Evolutionary conservation across 2,888 invertebrate genomes (phyloP).

Genomic region (Danaus chrysippus): DNA sequence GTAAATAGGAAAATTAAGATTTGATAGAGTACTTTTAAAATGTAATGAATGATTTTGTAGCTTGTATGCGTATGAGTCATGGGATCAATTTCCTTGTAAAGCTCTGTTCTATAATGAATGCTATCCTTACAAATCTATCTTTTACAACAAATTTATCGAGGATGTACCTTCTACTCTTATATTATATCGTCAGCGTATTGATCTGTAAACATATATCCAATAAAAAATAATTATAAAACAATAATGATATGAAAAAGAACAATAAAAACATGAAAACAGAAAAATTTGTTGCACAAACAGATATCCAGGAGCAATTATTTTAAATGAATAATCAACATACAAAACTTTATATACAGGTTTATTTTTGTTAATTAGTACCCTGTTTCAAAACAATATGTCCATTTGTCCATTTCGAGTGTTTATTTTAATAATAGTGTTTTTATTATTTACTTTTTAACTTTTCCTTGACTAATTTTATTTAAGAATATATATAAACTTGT

Average conservation of each 20-base stretch:
- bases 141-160: constrained; percentile 17
- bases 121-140: constrained; percentile 19
- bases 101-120: constrained; percentile 38
- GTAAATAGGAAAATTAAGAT: constrained; percentile 60
- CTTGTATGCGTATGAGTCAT: constrained; percentile 57
- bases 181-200: neutral
- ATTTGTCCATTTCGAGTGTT: too few species aligned
- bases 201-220: neutral
- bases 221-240: neutral
- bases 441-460: too few species aligned
- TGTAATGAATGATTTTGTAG: constrained; percentile 55
- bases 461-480: too few species aligned
- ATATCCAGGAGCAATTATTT: too few species aligned
- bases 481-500: too few species aligned
- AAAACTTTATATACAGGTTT: too few species aligned
- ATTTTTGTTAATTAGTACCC: too few species aligned
- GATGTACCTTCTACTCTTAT: constrained; percentile 9
- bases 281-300: too few species aligned
- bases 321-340: too few species aligned
- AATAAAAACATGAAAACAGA: neutral
- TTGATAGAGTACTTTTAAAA: constrained; percentile 57
- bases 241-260: neutral
- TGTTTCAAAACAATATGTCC: too few species aligned
- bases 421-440: too few species aligned
- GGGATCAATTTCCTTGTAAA: constrained; percentile 71